Percentiles rank a stretch among this genome's conserved stretches.
Evolutionary conservation across 2,888 invertebrate species (phyloP).

Genomic region (Aromia moschata): DNA sequence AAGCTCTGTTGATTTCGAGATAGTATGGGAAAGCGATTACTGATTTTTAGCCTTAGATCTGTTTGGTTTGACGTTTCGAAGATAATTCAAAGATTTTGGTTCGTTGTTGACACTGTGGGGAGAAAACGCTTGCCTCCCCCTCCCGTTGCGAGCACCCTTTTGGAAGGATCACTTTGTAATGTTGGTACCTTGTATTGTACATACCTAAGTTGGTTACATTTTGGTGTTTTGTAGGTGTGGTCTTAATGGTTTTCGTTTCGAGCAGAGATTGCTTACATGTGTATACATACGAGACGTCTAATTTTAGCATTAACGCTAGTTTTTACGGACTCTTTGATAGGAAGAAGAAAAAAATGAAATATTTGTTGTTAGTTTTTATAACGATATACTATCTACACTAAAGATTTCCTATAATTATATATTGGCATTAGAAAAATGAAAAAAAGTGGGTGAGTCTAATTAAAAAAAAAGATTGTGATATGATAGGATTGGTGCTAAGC

Average conservation of each 20-base stretch:
- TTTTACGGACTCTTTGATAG: slow-evolving; percentile 32
- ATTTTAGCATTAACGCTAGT: slow-evolving; percentile 37
- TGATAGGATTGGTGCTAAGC: slow-evolving; percentile 63
- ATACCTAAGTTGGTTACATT: slow-evolving; percentile 53
- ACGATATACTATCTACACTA: slow-evolving; percentile 55
- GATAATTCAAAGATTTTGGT: too few relatives aligned
- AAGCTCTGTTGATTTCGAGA: too few relatives aligned
- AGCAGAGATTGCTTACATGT: slow-evolving; percentile 44
- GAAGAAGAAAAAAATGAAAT: slow-evolving; percentile 29
- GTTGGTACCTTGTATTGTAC: slow-evolving; percentile 52
- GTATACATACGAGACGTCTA: slow-evolving; percentile 38
- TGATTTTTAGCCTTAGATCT: too few relatives aligned
- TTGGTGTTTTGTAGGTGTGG: slow-evolving; percentile 58
- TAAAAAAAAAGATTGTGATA: slow-evolving; percentile 61
- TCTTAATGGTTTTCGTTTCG: slow-evolving; percentile 50
- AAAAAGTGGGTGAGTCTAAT: slow-evolving; percentile 40
- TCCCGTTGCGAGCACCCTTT: too few relatives aligned
- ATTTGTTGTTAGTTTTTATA: slow-evolving; percentile 60
- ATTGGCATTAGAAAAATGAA: slow-evolving; percentile 49
- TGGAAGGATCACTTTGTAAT: too few relatives aligned
- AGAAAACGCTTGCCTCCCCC: too few relatives aligned
- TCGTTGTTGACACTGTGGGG: too few relatives aligned
- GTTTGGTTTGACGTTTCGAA: too few relatives aligned
- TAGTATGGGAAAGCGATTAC: too few relatives aligned
- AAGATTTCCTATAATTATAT: slow-evolving; percentile 53